Base-by-base conservation (phyloP, 2,888 invertebrate species). In the Pachliopta kotzebuea region DNA sequence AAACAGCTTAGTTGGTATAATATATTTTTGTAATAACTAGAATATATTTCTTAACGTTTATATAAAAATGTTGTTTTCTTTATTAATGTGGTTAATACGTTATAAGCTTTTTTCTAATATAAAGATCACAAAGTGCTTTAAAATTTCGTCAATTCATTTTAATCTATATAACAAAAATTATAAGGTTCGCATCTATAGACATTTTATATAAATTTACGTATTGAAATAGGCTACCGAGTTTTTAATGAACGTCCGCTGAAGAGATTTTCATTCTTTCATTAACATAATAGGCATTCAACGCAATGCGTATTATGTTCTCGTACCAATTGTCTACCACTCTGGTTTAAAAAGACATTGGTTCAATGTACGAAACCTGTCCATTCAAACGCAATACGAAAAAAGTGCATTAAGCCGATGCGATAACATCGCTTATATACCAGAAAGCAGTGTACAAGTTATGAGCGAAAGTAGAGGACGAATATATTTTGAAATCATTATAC, bases 341-440 rank as follows among this genome's bases (percentile, higher is more conserved):
- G 55, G 50, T 20, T 53, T 59, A 60, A 52, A 59, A 62, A 58
- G 58, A 45, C 26, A n/a, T 9, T 8, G 59, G 65, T 66, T 66
- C 65, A 66, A 62, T 59, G 62, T 29, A 66, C 65, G 59, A 62
- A 62, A 66, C 62, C 56, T 62, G 65, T 66, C 62, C 65, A 66
- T 66, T 62, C 55, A 66, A 56, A 62, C 55, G 62, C 62, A 26
- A 37, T 62, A 59, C 24, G 59, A 59, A 65, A 65, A 65, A 66
- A 66, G 55, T 59, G 62, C 65, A 66, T 66, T 62, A 66, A 62
- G 62, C 58, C 31, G 29, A 61, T 57, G 57, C 54, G 45, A 66
- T 66, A 62, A 62, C 62, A 56, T 66, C 59, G 62, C 31, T 55
- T 55, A 52, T 59, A 49, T 23, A 23, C 31, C 24, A 56, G 31